phyloP scores from a whole-genome alignment of 2,888 invertebrate species.

The Blastobasis lacticolella region DNA sequence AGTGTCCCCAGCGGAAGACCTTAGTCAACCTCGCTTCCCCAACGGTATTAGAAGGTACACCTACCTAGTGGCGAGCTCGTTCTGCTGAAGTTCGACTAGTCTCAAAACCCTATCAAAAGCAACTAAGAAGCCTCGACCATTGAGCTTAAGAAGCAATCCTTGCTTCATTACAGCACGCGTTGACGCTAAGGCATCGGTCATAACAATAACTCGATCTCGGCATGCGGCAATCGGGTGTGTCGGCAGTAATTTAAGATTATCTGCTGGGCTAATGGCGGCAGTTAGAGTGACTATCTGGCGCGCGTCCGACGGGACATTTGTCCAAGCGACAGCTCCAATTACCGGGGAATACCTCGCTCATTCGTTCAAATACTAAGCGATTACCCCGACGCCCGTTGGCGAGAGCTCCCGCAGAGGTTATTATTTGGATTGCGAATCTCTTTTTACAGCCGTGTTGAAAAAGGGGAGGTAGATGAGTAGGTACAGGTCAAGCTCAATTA shows the following conservation, averaged over 20 bases:
- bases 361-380: slow-evolving; percentile 46
- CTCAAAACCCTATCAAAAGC: too few species aligned
- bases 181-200: not conserved
- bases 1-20: too few species aligned
- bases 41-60: too few species aligned
- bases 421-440: slow-evolving; percentile 1
- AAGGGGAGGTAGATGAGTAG: not conserved
- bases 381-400: slow-evolving; percentile 28
- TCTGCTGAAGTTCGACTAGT: too few species aligned
- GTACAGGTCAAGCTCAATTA: not conserved
- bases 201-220: not conserved
- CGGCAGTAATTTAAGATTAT: slow-evolving; percentile 40
- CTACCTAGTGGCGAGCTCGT: too few species aligned
- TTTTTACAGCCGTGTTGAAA: not conserved
- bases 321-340: slow-evolving; percentile 65
- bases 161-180: not conserved
- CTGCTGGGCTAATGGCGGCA: slow-evolving; percentile 51
- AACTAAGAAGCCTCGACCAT: too few species aligned
- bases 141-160: not conserved
- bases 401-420: slow-evolving; percentile 2
- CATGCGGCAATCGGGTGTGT: slow-evolving; percentile 5
- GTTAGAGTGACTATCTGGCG: slow-evolving; percentile 59
- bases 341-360: slow-evolving; percentile 51
- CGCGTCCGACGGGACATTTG: slow-evolving; percentile 56
- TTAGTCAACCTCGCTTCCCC: too few species aligned